These are phyloP conservation scores for Tauraco hartlaubi DNA, from an alignment of 2,797 vertebrate genomes.

Conservation along the genomic window DNA sequence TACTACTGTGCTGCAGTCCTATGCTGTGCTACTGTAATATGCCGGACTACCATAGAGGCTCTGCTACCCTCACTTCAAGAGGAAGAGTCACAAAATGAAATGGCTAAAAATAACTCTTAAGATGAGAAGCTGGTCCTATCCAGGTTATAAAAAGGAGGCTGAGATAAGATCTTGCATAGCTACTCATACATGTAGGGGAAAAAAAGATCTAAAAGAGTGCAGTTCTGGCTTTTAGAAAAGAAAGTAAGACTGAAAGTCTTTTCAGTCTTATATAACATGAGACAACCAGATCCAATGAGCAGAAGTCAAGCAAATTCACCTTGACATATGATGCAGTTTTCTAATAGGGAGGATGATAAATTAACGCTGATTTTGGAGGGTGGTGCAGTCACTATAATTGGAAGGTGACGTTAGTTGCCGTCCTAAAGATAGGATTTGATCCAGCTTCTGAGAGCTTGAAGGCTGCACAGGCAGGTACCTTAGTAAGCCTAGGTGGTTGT, in stretches of 20 bases:
- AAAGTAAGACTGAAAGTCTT: slow-evolving; percentile 24
- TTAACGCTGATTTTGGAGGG: slow-evolving; percentile 66
- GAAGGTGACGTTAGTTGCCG: slow-evolving; percentile 41
- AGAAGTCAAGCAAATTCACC: slow-evolving; percentile 55
- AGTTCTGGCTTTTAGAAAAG: slow-evolving; percentile 34
- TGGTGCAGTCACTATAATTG: slow-evolving; percentile 61
- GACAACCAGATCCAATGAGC: not conserved
- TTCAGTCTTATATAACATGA: slow-evolving; percentile 25
- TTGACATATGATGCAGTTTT: slow-evolving; percentile 59
- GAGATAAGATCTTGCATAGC: slow-evolving; percentile 23
- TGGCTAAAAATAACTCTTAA: slow-evolving; percentile 53
- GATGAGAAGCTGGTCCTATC: slow-evolving; percentile 40
- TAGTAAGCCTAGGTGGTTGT: not conserved
- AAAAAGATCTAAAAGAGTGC: slow-evolving; percentile 1
- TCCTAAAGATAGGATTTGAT: slow-evolving; percentile 62
- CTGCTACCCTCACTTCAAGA: slow-evolving; percentile 39
- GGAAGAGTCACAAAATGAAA: slow-evolving; percentile 50
- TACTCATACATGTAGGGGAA: not conserved
- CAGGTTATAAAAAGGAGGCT: slow-evolving; percentile 33
- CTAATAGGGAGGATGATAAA: slow-evolving; percentile 61
- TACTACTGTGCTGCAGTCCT: not conserved
- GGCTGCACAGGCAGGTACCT: not conserved
- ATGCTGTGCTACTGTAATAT: not conserved
- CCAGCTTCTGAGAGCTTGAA: slow-evolving; percentile 6
- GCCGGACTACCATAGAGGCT: slow-evolving; percentile 31